These are phyloP conservation scores for Gavialis gangeticus DNA, from an alignment of 2,113 vertebrate genomes.

Conservation along the genomic window DNA sequence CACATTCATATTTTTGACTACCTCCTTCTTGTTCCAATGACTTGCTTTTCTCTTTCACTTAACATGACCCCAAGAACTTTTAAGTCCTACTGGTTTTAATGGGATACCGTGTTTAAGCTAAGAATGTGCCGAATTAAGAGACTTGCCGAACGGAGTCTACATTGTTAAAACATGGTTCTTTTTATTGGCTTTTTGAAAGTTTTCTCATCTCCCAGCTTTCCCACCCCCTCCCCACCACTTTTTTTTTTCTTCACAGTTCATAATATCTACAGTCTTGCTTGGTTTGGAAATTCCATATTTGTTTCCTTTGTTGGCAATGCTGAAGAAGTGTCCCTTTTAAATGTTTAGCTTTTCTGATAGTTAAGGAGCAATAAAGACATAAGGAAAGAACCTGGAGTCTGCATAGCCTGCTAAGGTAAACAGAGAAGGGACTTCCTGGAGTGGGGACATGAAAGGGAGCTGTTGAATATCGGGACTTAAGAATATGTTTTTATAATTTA, in stretches of 20 bases:
- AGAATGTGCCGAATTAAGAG: background rate
- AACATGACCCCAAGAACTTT: background rate
- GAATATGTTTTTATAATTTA: background rate
- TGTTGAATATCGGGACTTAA: background rate
- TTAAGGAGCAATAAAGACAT: too few species aligned
- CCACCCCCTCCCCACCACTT: too few species aligned
- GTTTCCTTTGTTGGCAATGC: background rate
- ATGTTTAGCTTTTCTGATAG: background rate
- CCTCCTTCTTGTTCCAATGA: conserved; percentile 20
- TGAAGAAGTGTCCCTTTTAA: background rate
- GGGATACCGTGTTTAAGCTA: background rate
- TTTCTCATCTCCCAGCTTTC: background rate
- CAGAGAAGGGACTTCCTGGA: background rate
- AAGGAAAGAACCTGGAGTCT: background rate
- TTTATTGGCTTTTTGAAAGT: background rate
- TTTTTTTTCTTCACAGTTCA: background rate
- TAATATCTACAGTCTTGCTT: background rate
- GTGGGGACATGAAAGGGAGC: background rate
- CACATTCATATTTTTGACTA: background rate
- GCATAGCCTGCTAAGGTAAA: background rate
- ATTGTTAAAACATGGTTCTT: conserved; percentile 3
- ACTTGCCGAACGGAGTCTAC: conserved; percentile 14
- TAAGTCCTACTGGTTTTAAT: background rate
- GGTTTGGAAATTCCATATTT: background rate
- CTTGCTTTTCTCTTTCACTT: conserved; percentile 36